Conservation (phyloP, 1,140 invertebrate genomes). For the Ips typographus region DNA sequence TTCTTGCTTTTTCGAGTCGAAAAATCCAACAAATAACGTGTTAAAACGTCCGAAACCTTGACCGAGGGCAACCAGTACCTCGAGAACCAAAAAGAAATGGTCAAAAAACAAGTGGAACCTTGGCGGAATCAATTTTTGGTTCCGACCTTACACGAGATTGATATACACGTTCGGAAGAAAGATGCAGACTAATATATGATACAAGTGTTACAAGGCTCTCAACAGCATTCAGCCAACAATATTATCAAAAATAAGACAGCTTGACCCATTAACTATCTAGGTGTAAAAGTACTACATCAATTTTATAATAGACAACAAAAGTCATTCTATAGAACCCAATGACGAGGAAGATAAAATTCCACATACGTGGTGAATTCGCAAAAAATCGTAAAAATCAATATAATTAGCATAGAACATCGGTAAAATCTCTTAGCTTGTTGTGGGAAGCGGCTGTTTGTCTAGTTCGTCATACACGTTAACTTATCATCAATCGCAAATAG, state of each 20-base stretch:
- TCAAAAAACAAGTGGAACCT: neutral
- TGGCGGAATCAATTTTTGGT: constrained; percentile 9
- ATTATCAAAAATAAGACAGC: neutral
- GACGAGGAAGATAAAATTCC: neutral
- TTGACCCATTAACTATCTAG: too few species aligned
- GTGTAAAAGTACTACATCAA: too few species aligned
- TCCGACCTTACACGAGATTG: constrained; percentile 9
- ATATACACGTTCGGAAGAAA: neutral
- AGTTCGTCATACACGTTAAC: constrained; percentile 3
- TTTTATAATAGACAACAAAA: too few species aligned
- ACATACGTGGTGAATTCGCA: constrained; percentile 6
- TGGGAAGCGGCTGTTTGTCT: neutral
- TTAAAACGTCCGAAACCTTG: too few species aligned
- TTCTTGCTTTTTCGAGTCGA: too few species aligned
- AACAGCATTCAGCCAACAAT: neutral
- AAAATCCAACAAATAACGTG: too few species aligned
- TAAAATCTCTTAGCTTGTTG: neutral
- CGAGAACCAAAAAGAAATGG: too few species aligned
- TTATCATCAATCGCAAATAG: neutral
- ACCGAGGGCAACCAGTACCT: too few species aligned
- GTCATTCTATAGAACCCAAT: too few species aligned
- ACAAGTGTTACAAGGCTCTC: constrained; percentile 8
- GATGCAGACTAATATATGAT: constrained; percentile 1
- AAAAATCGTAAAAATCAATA: neutral
- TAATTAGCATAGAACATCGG: constrained; percentile 10